A percentile compares a stretch with the other conserved stretches of the same genome.
Evolutionary conservation across 1,140 invertebrate genomes (phyloP).

Genomic region (Lasaia peninsularis): DNA sequence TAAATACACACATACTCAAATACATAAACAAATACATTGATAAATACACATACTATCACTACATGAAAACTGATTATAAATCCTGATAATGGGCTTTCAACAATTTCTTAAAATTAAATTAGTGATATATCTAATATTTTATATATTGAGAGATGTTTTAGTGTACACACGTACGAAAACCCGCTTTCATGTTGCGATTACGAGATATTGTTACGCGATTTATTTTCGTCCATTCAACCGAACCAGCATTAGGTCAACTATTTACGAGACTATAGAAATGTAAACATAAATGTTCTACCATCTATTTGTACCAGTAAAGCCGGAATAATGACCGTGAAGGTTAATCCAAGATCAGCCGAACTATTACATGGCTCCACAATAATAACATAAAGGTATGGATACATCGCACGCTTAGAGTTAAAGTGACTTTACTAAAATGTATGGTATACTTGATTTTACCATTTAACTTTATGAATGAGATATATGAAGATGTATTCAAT

Average conservation of each 20-base stretch:
- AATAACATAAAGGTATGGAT: not conserved
- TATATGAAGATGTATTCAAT: too few relatives aligned
- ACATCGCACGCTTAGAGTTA: not conserved
- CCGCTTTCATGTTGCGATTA: not conserved
- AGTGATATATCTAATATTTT: too few relatives aligned
- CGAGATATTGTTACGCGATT: not conserved
- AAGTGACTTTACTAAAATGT: too few relatives aligned
- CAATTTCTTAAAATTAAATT: too few relatives aligned
- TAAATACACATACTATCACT: too few relatives aligned
- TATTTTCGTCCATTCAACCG: not conserved
- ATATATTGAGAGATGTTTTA: too few relatives aligned
- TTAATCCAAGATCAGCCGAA: constrained; percentile 12
- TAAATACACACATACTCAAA: too few relatives aligned
- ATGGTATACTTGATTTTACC: too few relatives aligned
- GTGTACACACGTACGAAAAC: not conserved
- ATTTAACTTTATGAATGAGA: too few relatives aligned
- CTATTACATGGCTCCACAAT: not conserved
- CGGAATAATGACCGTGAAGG: constrained; percentile 11
- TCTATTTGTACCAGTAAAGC: constrained; percentile 12
- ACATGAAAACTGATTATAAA: too few relatives aligned
- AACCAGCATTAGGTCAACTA: constrained; percentile 5
- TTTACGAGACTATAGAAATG: constrained; percentile 5
- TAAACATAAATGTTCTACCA: constrained; percentile 4
- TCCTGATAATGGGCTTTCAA: too few relatives aligned
- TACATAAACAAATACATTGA: too few relatives aligned